These are phyloP conservation scores for Notodonta ziczac DNA, from an alignment of 2,888 invertebrate species.

Conservation along the genomic window DNA sequence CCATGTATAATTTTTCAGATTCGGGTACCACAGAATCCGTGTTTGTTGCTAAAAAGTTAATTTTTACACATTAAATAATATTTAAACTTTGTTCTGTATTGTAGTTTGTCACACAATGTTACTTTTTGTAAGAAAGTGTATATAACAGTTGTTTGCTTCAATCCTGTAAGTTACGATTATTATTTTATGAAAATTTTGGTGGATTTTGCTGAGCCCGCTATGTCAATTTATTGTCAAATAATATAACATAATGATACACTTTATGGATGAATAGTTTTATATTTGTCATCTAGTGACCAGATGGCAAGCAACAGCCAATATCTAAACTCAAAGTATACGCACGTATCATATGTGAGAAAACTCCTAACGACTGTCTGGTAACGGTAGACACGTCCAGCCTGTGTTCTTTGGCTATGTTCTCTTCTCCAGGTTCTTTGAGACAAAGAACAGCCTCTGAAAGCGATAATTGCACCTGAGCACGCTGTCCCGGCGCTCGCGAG, in stretches of 20 bases:
- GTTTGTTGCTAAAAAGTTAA: slow-evolving; percentile 78
- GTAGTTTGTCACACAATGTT: too few species aligned
- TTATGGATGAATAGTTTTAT: too few species aligned
- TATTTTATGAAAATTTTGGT: too few species aligned
- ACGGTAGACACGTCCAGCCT: slow-evolving; percentile 96
- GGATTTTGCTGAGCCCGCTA: too few species aligned
- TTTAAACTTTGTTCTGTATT: too few species aligned
- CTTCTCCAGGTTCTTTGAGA: slow-evolving; percentile 90
- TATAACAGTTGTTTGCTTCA: too few species aligned
- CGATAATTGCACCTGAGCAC: slow-evolving; percentile 94
- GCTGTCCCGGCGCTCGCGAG: slow-evolving; percentile 90
- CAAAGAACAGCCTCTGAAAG: slow-evolving; percentile 92
- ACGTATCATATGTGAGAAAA: slow-evolving; percentile 94
- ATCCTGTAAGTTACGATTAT: too few species aligned
- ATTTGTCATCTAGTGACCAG: too few species aligned
- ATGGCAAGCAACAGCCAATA: too few species aligned
- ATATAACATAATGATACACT: too few species aligned
- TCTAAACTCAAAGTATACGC: slow-evolving; percentile 57
- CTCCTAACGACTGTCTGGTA: slow-evolving; percentile 95
- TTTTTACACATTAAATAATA: background rate
- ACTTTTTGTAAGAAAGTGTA: too few species aligned
- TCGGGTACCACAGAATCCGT: slow-evolving; percentile 89
- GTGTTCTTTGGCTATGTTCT: slow-evolving; percentile 95
- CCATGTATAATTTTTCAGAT: slow-evolving; percentile 93
- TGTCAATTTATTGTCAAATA: too few species aligned